These are phyloP conservation scores for Aethes cnicana DNA, from an alignment of 2,888 invertebrate species.

Conservation along the genomic window DNA sequence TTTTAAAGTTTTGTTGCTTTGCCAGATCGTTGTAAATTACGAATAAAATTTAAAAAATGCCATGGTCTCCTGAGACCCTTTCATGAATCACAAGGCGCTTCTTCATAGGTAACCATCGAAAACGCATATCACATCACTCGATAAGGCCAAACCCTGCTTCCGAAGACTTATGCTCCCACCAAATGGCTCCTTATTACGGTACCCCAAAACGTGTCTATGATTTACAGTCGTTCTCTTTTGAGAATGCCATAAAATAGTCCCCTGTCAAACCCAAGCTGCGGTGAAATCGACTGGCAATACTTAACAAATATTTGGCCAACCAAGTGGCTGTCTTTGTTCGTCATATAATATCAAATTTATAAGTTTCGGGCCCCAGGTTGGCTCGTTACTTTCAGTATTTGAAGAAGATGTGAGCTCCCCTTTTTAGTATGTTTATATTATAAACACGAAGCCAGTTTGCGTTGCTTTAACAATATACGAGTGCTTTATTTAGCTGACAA, in stretches of 20 bases:
- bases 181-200: conserved; percentile 38
- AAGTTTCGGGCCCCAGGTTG: conserved; percentile 35
- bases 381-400: conserved; percentile 10
- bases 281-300: conserved; percentile 62
- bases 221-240: conserved; percentile 62
- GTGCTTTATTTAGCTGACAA: too few relatives aligned
- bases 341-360: conserved; percentile 28
- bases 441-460: neutral
- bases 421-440: neutral
- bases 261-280: conserved; percentile 63
- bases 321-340: conserved; percentile 37
- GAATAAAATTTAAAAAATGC: too few relatives aligned
- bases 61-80: too few relatives aligned
- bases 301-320: conserved; percentile 62
- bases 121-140: too few relatives aligned
- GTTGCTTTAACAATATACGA: too few relatives aligned
- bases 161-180: conserved; percentile 33
- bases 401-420: conserved; percentile 17
- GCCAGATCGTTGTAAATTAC: too few relatives aligned
- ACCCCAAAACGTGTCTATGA: conserved; percentile 62
- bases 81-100: too few relatives aligned
- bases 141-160: too few relatives aligned
- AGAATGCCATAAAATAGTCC: conserved; percentile 73
- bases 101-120: too few relatives aligned
- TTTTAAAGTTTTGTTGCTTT: too few relatives aligned